Evolutionary conservation across 1,140 invertebrate species (phyloP), one percentile per base, ranked within the genome.

Genomic region (Dreissena rostriformis): DNA sequence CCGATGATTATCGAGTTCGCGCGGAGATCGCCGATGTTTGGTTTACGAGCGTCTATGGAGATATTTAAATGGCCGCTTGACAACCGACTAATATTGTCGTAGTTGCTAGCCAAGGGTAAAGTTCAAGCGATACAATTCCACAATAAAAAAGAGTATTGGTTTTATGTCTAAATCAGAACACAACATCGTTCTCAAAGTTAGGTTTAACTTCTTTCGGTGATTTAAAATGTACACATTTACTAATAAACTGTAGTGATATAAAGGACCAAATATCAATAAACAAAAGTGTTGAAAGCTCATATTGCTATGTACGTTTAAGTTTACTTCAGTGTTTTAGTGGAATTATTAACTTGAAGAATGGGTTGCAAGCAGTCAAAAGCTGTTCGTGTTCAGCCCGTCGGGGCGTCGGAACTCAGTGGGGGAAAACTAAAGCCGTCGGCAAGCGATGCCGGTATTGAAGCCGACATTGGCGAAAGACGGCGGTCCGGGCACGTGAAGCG

Each of bases 1-100:
- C 80, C 80, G 80, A 75, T 49, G 26, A 55, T 66, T 75, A 39
- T 63, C 72, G 73, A 53, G 28, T 26, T 49, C 68, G 39, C 72
- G 57, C 80, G 53, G 55, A 75, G 68, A 74, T 39, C 70, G 28
- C 55, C 80, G 71, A 75, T 74, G 71, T 74, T 82, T 82, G 22
- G 28, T 28, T 82, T 65, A 66, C 51, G 65, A 82, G 80, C 71
- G 80, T 74, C 80, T 74, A 82, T 82, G 80, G 80, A 82, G 80
- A 82, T 49, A 81, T 82, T 82, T 74, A 82, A 82, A 82, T 82
- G 71, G 80, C 80, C 71, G 61, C 80, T 65, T 82, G 75, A 82
- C 80, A 75, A 82, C 80, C 57, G 52, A 10, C 17, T 19, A 75
- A 67, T 82, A 82, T 82, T 82, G 74, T 39, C 80, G 8, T 82